Evolutionary conservation across 1,140 invertebrate genomes (phyloP), one percentile per base, ranked within the genome.

Genomic region (Drosophila nannoptera): DNA sequence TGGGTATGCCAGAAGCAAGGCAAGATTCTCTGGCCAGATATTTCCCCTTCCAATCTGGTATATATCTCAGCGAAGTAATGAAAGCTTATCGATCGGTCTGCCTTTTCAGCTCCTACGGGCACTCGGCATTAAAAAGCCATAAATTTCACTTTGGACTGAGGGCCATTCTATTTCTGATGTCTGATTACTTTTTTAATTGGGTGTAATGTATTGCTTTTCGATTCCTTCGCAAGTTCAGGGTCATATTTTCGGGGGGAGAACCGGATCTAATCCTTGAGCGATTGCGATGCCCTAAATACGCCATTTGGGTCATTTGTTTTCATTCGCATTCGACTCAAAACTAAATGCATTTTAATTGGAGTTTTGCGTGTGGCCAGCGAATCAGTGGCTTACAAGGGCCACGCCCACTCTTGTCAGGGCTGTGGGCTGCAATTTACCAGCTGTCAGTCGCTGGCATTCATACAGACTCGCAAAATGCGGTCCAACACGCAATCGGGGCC

Each of bases 291-390:
- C 35, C 32, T 52, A 55, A 55, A 14, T 55, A 14, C 29, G 38
- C 11, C 36, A 40, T 54, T 54, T 6, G 16, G 52, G 35, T 61
- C 56, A 49, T 64, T 67, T 64, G 63, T 70, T 64, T 64, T 58
- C 52, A 65, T 73, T 69, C 56, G 14, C 46, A 46, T 43, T 54
- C 63, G 72, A 52, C 38, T 29, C 36, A 64, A 54, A 62, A 45
- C 9, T 59, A 77, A 77, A 69, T 81, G 81, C 77, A 81, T 69
- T 65, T 48, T 84, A 84, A 84, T 84, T 64, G 33, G 43, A 53
- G 62, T 75, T 77, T 84, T 69, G 81, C 81, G 81, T 84, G 81
- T 72, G 75, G 43, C 56, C 59, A 52, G 48, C 42, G 68, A 80
- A 80, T 80, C 69, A 77, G 54, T 42, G 43, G 43, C 14, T 14